Percentiles rank a stretch among this genome's conserved stretches.
Conservation (phyloP, 2,113 vertebrate species). For the Lichenostomus cassidix region DNA sequence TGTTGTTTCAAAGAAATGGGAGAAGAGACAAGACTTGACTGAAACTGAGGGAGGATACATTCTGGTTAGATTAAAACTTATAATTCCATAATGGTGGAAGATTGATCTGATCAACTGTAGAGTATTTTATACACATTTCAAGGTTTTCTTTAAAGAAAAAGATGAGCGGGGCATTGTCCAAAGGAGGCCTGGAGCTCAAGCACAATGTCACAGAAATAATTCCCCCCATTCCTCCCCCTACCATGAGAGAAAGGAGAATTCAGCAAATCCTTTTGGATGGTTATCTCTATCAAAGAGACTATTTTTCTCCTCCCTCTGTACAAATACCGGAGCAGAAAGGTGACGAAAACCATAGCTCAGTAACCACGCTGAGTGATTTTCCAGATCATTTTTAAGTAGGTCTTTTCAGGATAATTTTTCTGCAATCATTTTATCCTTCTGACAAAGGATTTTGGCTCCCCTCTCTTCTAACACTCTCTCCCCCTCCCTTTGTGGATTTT, state of each 20-base stretch:
- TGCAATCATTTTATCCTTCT: slow-evolving; percentile 55
- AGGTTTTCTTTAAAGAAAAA: background rate
- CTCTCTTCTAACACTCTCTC: background rate
- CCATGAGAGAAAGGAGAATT: slow-evolving; percentile 28
- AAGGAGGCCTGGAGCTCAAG: slow-evolving; percentile 17
- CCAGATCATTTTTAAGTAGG: slow-evolving; percentile 60
- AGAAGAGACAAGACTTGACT: background rate
- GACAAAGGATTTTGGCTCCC: slow-evolving; percentile 48
- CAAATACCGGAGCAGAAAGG: slow-evolving; percentile 34
- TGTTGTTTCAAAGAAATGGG: slow-evolving; percentile 29
- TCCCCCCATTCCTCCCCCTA: background rate
- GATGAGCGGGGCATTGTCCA: background rate
- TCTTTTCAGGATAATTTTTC: slow-evolving; percentile 67
- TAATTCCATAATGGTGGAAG: slow-evolving; percentile 47
- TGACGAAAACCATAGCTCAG: background rate
- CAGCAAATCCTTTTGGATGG: background rate
- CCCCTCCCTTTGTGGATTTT: slow-evolving; percentile 38
- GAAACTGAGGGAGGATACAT: slow-evolving; percentile 10
- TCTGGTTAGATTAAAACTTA: slow-evolving; percentile 44
- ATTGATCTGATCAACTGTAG: slow-evolving; percentile 22
- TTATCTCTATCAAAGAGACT: slow-evolving; percentile 2
- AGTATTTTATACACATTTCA: slow-evolving; percentile 1
- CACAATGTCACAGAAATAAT: slow-evolving; percentile 53
- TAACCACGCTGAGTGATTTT: slow-evolving; percentile 34
- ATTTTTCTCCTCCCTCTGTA: slow-evolving; percentile 34